Evolutionary conservation across 2,113 vertebrate genomes (phyloP).

Genomic region (Ariopsis seemanni): DNA sequence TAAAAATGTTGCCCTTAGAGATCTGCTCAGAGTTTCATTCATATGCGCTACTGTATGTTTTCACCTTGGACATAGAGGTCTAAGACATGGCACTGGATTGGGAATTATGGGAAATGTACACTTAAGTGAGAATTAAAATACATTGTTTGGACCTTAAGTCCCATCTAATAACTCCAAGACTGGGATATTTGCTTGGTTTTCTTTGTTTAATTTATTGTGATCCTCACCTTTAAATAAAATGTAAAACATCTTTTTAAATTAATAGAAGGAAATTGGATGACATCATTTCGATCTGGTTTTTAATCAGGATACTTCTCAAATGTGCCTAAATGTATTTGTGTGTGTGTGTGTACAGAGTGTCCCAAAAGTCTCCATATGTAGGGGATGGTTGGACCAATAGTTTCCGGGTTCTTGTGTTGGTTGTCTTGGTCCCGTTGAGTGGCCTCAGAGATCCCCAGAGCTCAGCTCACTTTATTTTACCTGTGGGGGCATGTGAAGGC

Average conservation of each 20-base stretch:
- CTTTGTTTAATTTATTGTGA: constrained; percentile 69
- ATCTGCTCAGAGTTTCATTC: constrained; percentile 35
- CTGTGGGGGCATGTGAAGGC: no score
- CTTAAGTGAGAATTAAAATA: constrained; percentile 35
- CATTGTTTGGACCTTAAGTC: constrained; percentile 61
- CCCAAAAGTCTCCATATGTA: no score
- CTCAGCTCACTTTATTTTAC: no score
- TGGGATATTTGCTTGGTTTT: constrained; percentile 62
- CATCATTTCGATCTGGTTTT: constrained; percentile 26
- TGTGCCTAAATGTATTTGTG: constrained; percentile 70
- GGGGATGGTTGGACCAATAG: no score
- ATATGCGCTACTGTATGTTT: constrained; percentile 53
- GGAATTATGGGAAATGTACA: constrained; percentile 32
- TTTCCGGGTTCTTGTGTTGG: no score
- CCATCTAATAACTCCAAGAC: constrained; percentile 53
- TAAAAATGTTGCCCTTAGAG: constrained; percentile 47
- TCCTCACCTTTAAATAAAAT: constrained; percentile 62
- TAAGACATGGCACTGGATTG: constrained; percentile 20
- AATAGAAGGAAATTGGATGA: constrained; percentile 49
- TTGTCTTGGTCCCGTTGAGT: no score
- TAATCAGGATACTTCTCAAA: constrained; percentile 44
- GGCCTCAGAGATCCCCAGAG: no score
- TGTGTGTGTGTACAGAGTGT: neutral
- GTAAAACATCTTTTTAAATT: constrained; percentile 51
- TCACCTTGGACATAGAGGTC: constrained; percentile 29